Evolutionary conservation across 2,113 vertebrate species (phyloP), one percentile per base, ranked within the genome.

Genomic region (Falcunculus frontatus): DNA sequence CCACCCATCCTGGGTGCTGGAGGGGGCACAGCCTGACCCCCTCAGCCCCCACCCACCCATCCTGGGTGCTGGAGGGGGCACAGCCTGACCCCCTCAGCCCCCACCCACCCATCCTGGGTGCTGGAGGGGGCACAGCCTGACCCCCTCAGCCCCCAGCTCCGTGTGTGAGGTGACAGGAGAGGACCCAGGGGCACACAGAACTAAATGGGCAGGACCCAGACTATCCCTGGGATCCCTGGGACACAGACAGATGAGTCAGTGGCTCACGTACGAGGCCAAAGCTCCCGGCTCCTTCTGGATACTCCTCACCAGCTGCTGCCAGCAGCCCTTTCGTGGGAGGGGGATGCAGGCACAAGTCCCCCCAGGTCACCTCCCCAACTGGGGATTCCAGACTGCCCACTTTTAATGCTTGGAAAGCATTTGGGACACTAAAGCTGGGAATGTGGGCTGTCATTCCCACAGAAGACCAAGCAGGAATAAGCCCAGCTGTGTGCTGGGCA

Each of bases 101-200:
- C 52, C 19, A 3, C 2, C 27, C 44, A 37, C 13, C 37, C 46
- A 30, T 6, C 16, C 69, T 14, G n/a, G 4, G 53, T 27, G 29
- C 62, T 35, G 39, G 13, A 9, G 46, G 33, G 30, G 30, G 30
- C 70, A 22, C 47, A 55, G n/a, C n/a, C 47, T 4, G 2, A 27
- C n/a, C 7, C 42, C 32, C 32, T 8, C 2, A 20, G n/a, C 3
- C 21, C 42, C 8, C 6, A 13, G 55, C 29, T 19, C 44, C 2
- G 0, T 5, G 5, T 1, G 13, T 3, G 10, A 49, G 35, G 35
- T 1, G 29, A 49, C 5, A 1, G 32, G 39, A 4, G 13, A 77
- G n/a, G 69, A 3, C 26, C 9, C 65, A 56, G 0, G 6, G 26
- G 35, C 41, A 56, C 80, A 80, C 55, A 42, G 37, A 10, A 35